A percentile compares a stretch with the other conserved stretches of the same genome.
These are phyloP conservation scores for Poecile montanus DNA, from an alignment of 2,797 vertebrate genomes.

Conservation along the genomic window DNA sequence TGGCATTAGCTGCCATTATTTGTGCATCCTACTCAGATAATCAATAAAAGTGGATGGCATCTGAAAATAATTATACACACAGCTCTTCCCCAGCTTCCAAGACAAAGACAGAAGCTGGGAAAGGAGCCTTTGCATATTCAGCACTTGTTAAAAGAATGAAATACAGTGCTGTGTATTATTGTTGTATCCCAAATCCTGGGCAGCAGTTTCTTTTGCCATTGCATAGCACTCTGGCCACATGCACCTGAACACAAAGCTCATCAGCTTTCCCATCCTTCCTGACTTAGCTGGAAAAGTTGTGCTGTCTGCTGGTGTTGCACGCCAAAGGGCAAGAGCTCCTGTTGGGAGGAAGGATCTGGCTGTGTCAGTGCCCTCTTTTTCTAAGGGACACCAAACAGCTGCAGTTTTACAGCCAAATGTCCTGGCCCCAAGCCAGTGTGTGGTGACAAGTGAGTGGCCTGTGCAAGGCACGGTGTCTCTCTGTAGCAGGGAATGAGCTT, in stretches of 20 bases:
- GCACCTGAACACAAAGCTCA: not conserved
- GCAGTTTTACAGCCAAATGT: not conserved
- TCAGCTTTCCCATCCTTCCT: not conserved
- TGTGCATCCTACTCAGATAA: conserved; percentile 4
- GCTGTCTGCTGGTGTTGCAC: accelerated
- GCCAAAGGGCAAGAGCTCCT: not conserved
- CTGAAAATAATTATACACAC: conserved; percentile 30
- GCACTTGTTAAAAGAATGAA: conserved; percentile 62
- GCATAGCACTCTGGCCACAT: not conserved
- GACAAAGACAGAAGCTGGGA: conserved; percentile 51
- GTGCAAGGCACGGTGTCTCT: not conserved
- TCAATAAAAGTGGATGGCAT: conserved; percentile 27
- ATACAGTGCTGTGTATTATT: not conserved
- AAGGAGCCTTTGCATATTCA: conserved; percentile 57
- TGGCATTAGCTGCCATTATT: conserved; percentile 25
- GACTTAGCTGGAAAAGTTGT: not conserved
- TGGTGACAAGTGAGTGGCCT: not conserved
- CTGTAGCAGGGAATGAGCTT: not conserved
- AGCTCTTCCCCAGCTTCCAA: not conserved
- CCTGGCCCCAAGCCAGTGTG: not conserved
- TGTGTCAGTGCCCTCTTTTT: not conserved
- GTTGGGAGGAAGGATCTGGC: not conserved
- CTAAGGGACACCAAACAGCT: not conserved
- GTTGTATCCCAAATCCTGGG: not conserved
- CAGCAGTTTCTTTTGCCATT: not conserved